Percentiles rank a stretch among this genome's conserved stretches.
Evolutionary conservation across 2,888 invertebrate species (phyloP).

Genomic region (Scrobipalpa costella): DNA sequence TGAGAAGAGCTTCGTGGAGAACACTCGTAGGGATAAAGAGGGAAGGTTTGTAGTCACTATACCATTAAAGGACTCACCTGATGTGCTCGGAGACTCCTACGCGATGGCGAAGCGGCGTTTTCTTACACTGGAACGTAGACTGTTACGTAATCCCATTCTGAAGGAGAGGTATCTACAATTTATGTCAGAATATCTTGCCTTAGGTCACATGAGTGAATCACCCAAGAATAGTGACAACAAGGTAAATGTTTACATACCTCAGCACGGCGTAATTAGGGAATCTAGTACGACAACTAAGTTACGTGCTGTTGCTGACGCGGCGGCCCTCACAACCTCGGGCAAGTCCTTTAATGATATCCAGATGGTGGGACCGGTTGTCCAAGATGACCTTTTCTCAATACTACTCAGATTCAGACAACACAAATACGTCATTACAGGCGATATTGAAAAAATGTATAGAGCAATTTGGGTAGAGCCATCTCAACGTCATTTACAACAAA

Average conservation of each 20-base stretch:
- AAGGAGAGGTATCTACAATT: too few relatives aligned
- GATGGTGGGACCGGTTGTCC: conserved; percentile 15
- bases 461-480: conserved; percentile 17
- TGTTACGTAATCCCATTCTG: too few relatives aligned
- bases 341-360: conserved; percentile 36
- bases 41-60: too few relatives aligned
- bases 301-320: conserved; percentile 40
- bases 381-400: conserved; percentile 15
- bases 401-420: conserved; percentile 17
- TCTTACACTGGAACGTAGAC: conserved; percentile 36
- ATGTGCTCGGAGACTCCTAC: conserved; percentile 37
- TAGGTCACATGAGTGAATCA: conserved; percentile 38
- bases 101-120: conserved; percentile 35
- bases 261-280: conserved; percentile 36
- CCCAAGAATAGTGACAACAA: not conserved
- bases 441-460: conserved; percentile 26
- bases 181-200: conserved; percentile 36
- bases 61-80: conserved; percentile 35
- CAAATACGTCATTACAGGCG: not conserved
- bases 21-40: too few relatives aligned
- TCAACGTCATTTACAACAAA: conserved; percentile 26
- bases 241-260: too few relatives aligned
- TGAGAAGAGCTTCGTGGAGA: conserved; percentile 38
- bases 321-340: too few relatives aligned
- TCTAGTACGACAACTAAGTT: conserved; percentile 36